phyloP scores from a whole-genome alignment of 2,797 vertebrate species.

The Hoplostethus mediterraneus region DNA sequence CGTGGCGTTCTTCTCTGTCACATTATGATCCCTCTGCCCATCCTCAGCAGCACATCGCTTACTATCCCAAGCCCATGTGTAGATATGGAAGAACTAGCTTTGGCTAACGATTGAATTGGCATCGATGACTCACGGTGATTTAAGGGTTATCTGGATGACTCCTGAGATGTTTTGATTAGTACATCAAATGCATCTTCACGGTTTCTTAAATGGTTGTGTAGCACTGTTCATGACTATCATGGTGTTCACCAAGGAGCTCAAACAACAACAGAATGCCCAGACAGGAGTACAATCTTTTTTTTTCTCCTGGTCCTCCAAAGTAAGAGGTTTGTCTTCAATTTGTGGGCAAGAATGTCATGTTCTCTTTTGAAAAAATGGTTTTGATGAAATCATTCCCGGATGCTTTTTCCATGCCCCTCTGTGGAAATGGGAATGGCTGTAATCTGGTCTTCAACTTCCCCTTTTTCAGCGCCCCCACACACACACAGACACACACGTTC shows the following conservation, averaged over 20 bases:
- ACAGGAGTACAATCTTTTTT: not conserved
- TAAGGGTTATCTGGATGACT: not conserved
- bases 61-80: slow-evolving; percentile 1
- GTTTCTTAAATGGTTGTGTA: slow-evolving; percentile 13
- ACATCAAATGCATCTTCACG: not conserved
- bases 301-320: not conserved
- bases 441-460: slow-evolving; percentile 61
- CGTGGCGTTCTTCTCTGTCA: slow-evolving; percentile 71
- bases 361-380: slow-evolving; percentile 20
- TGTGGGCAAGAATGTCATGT: slow-evolving; percentile 35
- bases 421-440: slow-evolving; percentile 63
- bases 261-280: slow-evolving; percentile 16
- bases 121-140: not conserved
- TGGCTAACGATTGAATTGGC: not conserved
- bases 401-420: slow-evolving; percentile 41
- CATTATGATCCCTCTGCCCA: slow-evolving; percentile 60
- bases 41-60: not conserved
- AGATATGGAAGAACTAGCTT: not conserved
- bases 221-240: not conserved
- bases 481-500: slow-evolving; percentile 30
- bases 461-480: slow-evolving; percentile 29
- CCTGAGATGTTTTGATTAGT: slow-evolving; percentile 9
- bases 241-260: not conserved
- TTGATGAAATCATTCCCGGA: slow-evolving; percentile 41
- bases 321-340: slow-evolving; percentile 34